A percentile compares a stretch with the other conserved stretches of the same genome.
Evolutionary conservation across 2,888 invertebrate genomes (phyloP).

Genomic region (Acleris sparsana): DNA sequence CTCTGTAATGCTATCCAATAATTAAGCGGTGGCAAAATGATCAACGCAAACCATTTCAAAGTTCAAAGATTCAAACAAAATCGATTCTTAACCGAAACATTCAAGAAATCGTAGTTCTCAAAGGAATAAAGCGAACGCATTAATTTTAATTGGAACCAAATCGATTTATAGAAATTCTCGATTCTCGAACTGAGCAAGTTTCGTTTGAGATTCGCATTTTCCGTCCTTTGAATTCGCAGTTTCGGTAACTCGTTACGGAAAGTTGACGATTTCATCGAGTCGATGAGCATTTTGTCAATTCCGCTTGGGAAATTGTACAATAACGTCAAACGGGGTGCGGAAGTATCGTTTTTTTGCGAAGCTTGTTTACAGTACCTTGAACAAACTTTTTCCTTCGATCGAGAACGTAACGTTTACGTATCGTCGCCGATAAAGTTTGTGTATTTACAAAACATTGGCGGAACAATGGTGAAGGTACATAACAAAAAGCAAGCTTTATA

Average conservation of each 20-base stretch:
- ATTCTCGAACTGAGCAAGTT: slow-evolving; percentile 41
- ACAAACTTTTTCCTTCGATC: too few species aligned
- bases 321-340: slow-evolving; percentile 9
- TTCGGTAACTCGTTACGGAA: slow-evolving; percentile 39
- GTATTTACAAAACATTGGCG: too few species aligned
- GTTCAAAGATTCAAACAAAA: background rate
- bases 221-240: slow-evolving; percentile 36
- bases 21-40: background rate
- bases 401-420: too few species aligned
- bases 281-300: slow-evolving; percentile 44
- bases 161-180: slow-evolving; percentile 34
- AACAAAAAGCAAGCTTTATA: too few species aligned
- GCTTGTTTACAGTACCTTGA: background rate
- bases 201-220: slow-evolving; percentile 44
- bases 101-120: slow-evolving; percentile 11
- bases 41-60: background rate
- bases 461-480: too few species aligned
- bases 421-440: too few species aligned
- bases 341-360: slow-evolving; percentile 3
- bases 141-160: slow-evolving; percentile 38
- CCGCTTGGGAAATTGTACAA: slow-evolving; percentile 23
- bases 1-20: too few species aligned
- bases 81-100: background rate
- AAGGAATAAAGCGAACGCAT: slow-evolving; percentile 27
- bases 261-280: slow-evolving; percentile 43